phyloP scores from a whole-genome alignment of 2,888 invertebrate genomes.

The Tinea semifulvella region DNA sequence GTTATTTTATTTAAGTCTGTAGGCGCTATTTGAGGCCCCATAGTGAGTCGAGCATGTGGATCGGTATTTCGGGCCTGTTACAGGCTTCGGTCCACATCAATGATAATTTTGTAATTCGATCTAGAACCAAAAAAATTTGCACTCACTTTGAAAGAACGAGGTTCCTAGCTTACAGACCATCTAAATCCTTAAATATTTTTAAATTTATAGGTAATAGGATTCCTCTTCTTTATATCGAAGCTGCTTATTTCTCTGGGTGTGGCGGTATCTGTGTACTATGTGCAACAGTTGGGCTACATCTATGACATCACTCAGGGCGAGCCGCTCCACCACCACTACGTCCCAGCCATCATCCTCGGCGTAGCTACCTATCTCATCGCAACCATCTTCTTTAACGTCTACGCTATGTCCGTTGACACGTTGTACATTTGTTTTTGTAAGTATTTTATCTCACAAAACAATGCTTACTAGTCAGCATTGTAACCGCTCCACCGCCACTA shows the following conservation, averaged over 20 bases:
- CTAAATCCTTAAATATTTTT: neutral
- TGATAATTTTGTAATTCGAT: too few relatives aligned
- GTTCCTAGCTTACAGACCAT: too few relatives aligned
- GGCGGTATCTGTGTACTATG: constrained; percentile 79
- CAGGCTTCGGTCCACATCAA: too few relatives aligned
- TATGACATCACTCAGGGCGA: constrained; percentile 56
- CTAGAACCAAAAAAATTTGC: too few relatives aligned
- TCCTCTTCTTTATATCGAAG: constrained; percentile 91
- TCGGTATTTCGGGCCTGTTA: too few relatives aligned
- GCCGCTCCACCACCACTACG: constrained; percentile 77
- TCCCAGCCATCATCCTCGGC: constrained; percentile 85
- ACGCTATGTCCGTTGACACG: constrained; percentile 97
- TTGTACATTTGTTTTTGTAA: constrained; percentile 95
- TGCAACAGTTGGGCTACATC: constrained; percentile 68
- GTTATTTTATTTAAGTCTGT: too few relatives aligned
- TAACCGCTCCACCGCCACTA: too few relatives aligned
- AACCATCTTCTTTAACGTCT: constrained; percentile 91
- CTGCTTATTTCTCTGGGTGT: constrained; percentile 82
- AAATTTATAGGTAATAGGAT: constrained; percentile 79
- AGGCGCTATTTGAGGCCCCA: too few relatives aligned
- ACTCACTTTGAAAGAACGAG: too few relatives aligned
- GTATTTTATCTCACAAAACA: too few relatives aligned
- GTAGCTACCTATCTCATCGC: constrained; percentile 88
- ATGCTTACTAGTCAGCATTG: too few relatives aligned
- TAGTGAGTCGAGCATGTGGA: too few relatives aligned